A percentile compares a stretch with the other conserved stretches of the same genome.
Evolutionary conservation across 1,140 invertebrate genomes (phyloP).

Genomic region (Brachionus rotundiformis): DNA sequence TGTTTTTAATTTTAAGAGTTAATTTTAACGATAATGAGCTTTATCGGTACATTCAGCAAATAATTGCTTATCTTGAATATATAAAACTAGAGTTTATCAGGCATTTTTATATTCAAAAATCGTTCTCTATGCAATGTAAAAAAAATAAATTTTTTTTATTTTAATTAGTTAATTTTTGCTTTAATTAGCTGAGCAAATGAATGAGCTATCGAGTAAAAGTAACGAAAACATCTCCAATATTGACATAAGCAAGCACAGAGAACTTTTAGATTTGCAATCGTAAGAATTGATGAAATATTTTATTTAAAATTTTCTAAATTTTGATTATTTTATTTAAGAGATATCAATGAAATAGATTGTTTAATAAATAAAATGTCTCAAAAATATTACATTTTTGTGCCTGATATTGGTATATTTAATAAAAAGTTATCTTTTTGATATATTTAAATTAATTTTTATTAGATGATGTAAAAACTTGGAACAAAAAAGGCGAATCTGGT

Average conservation of each 20-base stretch:
- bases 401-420: constrained; percentile 3
- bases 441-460: neutral
- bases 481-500: neutral
- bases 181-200: neutral
- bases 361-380: constrained; percentile 22
- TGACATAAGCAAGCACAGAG: neutral
- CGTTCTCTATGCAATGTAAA: constrained; percentile 44
- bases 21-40: constrained; percentile 50
- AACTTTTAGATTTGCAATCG: constrained; percentile 8
- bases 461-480: constrained; percentile 34
- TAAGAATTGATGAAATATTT: neutral
- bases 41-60: constrained; percentile 36
- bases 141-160: neutral
- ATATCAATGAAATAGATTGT: constrained; percentile 37
- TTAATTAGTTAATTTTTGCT: neutral
- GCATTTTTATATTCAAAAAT: constrained; percentile 49
- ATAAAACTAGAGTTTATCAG: constrained; percentile 32
- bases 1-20: constrained; percentile 15
- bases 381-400: constrained; percentile 50
- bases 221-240: neutral
- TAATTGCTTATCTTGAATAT: constrained; percentile 47
- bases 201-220: neutral
- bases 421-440: neutral
- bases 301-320: neutral
- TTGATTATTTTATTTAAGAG: neutral